Base-by-base conservation (phyloP, 2,888 invertebrate species). In the Drosophila falleni region DNA sequence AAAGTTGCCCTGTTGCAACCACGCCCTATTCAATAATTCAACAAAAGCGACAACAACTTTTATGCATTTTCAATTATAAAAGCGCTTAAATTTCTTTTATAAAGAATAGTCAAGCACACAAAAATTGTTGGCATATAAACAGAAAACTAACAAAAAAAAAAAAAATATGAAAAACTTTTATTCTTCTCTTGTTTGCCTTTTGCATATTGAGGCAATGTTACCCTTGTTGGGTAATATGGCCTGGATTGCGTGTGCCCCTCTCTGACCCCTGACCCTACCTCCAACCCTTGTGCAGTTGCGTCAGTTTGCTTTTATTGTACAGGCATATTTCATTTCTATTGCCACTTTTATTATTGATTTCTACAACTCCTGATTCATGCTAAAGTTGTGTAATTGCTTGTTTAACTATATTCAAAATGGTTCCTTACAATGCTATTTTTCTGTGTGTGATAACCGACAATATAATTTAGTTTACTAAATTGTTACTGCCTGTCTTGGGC, bases 1-100 rank as follows among this genome's bases (percentile, higher is more conserved):
- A 56, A 61, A 75, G 44, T 72, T 66, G 68, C 54, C 42, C 56
- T 54, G 62, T 33, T 47, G 56, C 82, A 65, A 46, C 54, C 77
- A 83, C 83, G 89, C 89, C 83, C 84, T 83, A 71, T 83, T 83
- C 83, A 83, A 83, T 83, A 83, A 86, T 70, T 88, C 66, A 88
- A 82, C 82, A 83, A 83, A 86, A 60, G 87, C 61, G 62, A 31
- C 61, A 58, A 74, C 53, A 76, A 75, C 62, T 86, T 85, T 85
- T 79, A 74, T 83, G 81, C 77, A 83, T 83, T 88, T 86, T 88
- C 82, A 83, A 87, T 87, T 87, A 82, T 50, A 35, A 74, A 46
- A 73, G 74, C 58, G 78, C 78, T 67, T 69, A 64, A 83, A 71
- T 65, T 87, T 78, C 42, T 51, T 74, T 75, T 74, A 66, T 39